Conservation (phyloP, 1,140 invertebrate species). For the Trachymyrmex septentrionalis region DNA sequence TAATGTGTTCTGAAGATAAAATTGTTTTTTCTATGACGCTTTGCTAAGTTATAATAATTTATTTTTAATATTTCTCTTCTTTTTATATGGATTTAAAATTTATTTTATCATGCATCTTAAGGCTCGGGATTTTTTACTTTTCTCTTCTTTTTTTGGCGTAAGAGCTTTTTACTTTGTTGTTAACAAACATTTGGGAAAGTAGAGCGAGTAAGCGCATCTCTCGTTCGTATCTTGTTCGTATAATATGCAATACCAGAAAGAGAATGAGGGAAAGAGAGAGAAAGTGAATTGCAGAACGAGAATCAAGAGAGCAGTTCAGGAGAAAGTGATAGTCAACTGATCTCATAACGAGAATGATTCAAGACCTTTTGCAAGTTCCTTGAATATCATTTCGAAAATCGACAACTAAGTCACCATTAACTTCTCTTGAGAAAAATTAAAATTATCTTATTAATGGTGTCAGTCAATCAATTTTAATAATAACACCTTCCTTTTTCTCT, state of each 20-base stretch:
- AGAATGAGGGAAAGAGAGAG: not conserved
- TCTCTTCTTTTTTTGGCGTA: not conserved
- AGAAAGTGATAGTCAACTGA: conserved; percentile 54
- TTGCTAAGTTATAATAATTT: not conserved
- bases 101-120: not conserved
- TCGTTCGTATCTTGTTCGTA: not conserved
- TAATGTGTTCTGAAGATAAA: not conserved
- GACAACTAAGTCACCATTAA: not conserved
- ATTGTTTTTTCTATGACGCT: not conserved
- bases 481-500: not conserved
- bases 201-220: not conserved
- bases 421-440: not conserved
- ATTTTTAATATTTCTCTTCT: not conserved
- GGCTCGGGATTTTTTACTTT: not conserved
- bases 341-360: conserved; percentile 35
- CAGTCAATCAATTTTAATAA: conserved; percentile 15
- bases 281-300: conserved; percentile 17
- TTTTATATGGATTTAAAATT: not conserved
- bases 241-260: not conserved
- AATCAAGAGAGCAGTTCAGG: conserved; percentile 31
- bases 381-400: conserved; percentile 21
- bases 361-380: conserved; percentile 44
- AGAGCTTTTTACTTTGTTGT: not conserved
- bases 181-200: not conserved
- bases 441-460: not conserved